phyloP scores from a whole-genome alignment of 2,888 invertebrate genomes.

The Pyrgus malvae region DNA sequence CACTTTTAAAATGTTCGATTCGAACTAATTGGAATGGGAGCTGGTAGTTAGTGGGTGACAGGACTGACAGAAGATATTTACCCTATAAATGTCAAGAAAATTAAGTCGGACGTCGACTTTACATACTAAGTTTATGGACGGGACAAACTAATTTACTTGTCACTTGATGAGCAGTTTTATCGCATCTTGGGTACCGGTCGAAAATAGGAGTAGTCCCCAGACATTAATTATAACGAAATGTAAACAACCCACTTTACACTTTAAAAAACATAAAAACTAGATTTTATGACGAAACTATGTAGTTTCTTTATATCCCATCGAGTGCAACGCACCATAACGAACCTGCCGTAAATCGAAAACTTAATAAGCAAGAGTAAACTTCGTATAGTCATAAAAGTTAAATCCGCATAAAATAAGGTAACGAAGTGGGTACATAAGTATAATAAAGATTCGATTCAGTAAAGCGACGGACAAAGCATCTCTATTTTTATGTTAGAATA shows the following conservation, averaged over 20 bases:
- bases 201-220: background rate
- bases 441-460: too few relatives aligned
- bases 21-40: too few relatives aligned
- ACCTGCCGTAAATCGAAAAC: too few relatives aligned
- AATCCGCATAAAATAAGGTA: too few relatives aligned
- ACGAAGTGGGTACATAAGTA: too few relatives aligned
- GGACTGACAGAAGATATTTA: conserved; percentile 1
- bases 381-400: too few relatives aligned
- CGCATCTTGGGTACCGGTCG: background rate
- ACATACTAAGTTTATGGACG: too few relatives aligned
- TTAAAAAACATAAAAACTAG: background rate
- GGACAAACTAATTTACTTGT: conserved; percentile 12
- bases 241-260: background rate
- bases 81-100: conserved; percentile 21
- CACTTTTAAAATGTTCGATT: too few relatives aligned
- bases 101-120: conserved; percentile 13
- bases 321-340: too few relatives aligned
- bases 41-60: background rate
- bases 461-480: too few relatives aligned
- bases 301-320: background rate
- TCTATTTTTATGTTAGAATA: too few relatives aligned
- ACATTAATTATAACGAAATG: conserved; percentile 15
- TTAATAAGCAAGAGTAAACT: too few relatives aligned
- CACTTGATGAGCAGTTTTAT: conserved; percentile 11
- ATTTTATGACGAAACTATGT: background rate